These are phyloP conservation scores for Cotesia chilonis DNA, from an alignment of 1,140 invertebrate genomes.

Conservation along the genomic window DNA sequence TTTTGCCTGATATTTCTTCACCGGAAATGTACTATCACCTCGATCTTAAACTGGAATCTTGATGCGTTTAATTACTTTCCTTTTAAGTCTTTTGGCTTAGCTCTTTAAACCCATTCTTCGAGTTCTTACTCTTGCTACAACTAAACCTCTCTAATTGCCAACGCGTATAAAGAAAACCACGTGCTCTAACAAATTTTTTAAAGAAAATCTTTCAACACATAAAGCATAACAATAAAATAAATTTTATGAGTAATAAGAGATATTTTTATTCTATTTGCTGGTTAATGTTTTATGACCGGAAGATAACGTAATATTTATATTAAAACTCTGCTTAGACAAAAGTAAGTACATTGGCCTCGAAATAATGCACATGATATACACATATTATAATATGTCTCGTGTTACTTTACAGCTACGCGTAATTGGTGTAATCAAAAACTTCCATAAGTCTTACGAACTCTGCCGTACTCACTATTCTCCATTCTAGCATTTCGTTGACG, in stretches of 20 bases:
- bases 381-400: background rate
- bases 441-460: too few relatives aligned
- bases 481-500: too few relatives aligned
- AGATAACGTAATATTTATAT: slow-evolving; percentile 18
- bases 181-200: background rate
- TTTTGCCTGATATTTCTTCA: slow-evolving; percentile 1
- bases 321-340: background rate
- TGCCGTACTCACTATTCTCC: too few relatives aligned
- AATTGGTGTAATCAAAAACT: slow-evolving; percentile 37
- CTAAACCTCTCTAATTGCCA: background rate
- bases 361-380: background rate
- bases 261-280: too few relatives aligned
- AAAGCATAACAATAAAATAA: background rate
- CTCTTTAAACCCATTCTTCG: background rate
- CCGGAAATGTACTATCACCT: slow-evolving; percentile 39
- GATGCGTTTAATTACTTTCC: slow-evolving; percentile 40
- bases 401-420: slow-evolving; percentile 41
- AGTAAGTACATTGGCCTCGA: slow-evolving; percentile 29
- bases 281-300: slow-evolving; percentile 17
- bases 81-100: slow-evolving; percentile 27
- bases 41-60: slow-evolving; percentile 36
- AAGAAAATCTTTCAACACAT: background rate
- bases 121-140: background rate
- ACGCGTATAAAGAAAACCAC: too few relatives aligned
- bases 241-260: background rate